Base-by-base conservation (phyloP, 2,888 invertebrate genomes). In the Drosophila incognita region DNA sequence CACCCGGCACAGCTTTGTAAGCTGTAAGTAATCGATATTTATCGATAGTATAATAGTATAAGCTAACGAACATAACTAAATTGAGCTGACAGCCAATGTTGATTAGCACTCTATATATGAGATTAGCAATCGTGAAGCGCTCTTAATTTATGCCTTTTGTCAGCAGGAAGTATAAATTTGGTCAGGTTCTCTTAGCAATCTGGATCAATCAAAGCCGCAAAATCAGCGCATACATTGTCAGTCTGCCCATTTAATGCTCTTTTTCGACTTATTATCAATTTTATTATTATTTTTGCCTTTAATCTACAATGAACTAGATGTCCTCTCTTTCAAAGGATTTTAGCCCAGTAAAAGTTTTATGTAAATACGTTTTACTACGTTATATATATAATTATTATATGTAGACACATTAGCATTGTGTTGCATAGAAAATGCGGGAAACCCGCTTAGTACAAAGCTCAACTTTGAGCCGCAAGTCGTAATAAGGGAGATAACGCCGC, bases 381-480 rank as follows among this genome's bases (percentile, higher is more conserved):
- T 11, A 5, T 11, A 46, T 24, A 24, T 24, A 24, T 15, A 11
- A 21, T 21, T 42, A n/a, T n/a, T 40, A 13, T 21, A 46, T 21
- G 21, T 13, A 21, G 7, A 7, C 15, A 8, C 7, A 21, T 4
- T 21, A 11, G 11, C 4, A 24, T 15, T 46, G 54, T 54, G 40
- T 49, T 40, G 27, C 21, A 21, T 35, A 18, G 27, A 24, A 38
- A 36, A 35, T 54, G 10, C 59, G 78, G 76, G 76, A 73, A 76
- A 64, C 61, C 76, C 76, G 66, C 31, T 31, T 15, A 36, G 67
- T 67, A 58, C 76, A 73, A 76, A 77, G 76, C 35, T 68, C 61
- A 58, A 15, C 18, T 35, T 27, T 29, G 18, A 35, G n/a, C 7
- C 11, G 0, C 42, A 13, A 33, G 36, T 2, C 27, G 36, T 36